Percentiles rank a stretch among this genome's conserved stretches.
phyloP scores from a whole-genome alignment of 2,888 invertebrate genomes.

The Lydus trimaculatus region DNA sequence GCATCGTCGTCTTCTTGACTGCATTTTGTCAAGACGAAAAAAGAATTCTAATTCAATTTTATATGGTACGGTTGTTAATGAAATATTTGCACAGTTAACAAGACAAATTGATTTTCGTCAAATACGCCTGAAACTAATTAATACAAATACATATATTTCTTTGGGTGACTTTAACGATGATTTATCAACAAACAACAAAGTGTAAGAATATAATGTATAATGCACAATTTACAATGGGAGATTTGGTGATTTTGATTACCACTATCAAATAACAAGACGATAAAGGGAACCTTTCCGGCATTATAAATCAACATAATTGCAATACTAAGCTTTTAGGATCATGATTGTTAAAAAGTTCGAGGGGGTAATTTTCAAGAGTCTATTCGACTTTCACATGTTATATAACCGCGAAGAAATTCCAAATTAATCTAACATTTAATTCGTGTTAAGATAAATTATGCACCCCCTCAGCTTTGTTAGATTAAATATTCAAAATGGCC shows the following conservation, averaged over 20 bases:
- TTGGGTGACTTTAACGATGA: background rate
- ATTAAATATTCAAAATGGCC: conserved; percentile 50
- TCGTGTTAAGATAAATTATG: conserved; percentile 48
- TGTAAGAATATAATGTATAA: background rate
- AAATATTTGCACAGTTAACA: conserved; percentile 22
- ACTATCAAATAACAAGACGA: conserved; percentile 8
- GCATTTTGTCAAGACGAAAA: background rate
- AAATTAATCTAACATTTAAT: conserved; percentile 46
- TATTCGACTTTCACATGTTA: background rate
- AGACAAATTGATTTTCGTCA: conserved; percentile 18
- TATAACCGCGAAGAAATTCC: conserved; percentile 34
- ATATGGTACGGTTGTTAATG: background rate
- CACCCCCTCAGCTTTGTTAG: conserved; percentile 46
- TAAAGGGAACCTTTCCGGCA: conserved; percentile 14
- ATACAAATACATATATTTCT: background rate
- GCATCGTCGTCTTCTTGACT: too few species aligned
- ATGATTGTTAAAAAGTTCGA: background rate
- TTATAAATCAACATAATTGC: conserved; percentile 18
- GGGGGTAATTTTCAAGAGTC: background rate
- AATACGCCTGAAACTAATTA: background rate
- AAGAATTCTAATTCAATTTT: conserved; percentile 13
- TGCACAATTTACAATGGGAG: background rate
- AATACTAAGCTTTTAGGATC: background rate
- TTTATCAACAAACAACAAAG: background rate
- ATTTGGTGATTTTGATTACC: conserved; percentile 6